Base-by-base conservation (phyloP, 2,888 invertebrate genomes). In the Cheilosia vernalis region DNA sequence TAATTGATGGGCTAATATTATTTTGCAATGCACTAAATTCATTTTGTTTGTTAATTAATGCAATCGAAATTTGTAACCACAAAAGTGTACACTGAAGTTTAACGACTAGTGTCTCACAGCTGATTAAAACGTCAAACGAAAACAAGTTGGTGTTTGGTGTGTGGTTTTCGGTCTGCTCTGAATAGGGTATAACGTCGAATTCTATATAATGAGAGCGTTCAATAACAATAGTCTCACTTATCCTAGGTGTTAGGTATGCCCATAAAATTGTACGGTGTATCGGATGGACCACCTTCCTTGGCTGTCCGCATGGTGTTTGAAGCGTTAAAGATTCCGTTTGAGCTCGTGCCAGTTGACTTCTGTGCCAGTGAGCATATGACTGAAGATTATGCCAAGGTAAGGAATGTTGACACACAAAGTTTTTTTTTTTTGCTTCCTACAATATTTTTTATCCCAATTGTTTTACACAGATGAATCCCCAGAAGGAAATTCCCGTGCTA, bases 251-350 rank as follows among this genome's bases (percentile, higher is more conserved):
- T n/a, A n/a, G n/a, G n/a, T 44, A 84, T 85, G 81, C 30, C 89
- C 77, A 92, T 96, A 90, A 96, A 95, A 89, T 90, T 96, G 53
- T 96, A 96, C 89, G 93, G 94, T 58, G 95, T 96, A 66, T 95
- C 95, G 4, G 96, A 96, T 92, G 96, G 96, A 1, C 96, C 96
- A 2, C 96, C 96, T 63, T 96, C 96, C 6, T 90, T 96, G 78
- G 95, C 96, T 5, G 96, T 96, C 63, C 93, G 95, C 44, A 95
- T 95, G 93, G 93, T 94, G 2, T 91, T 96, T 13, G 94, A 95
- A 87, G 93, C 93, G 30, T 91, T 96, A 44, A 92, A 94, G 42
- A 90, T 96, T 67, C 94, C 95, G 19, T 95, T 94, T 89, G 94
- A 95, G 87, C 92, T 95, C 51, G 90, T 96, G 15, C 93, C 95